Evolutionary conservation across 2,888 invertebrate species (phyloP).

Genomic region (Nomada ferruginata): DNA sequence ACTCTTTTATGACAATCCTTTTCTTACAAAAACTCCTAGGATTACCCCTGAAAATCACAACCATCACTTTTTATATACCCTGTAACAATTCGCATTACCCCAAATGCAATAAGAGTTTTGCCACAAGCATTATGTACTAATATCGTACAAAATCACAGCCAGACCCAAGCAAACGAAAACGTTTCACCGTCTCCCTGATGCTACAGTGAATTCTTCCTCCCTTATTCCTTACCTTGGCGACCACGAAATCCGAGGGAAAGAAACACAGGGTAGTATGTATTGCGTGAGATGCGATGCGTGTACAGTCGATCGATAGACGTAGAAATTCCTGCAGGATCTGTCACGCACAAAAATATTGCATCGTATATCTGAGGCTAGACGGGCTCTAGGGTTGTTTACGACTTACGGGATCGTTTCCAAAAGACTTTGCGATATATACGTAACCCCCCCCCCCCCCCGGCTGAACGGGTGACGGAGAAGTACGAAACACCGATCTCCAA

Average conservation of each 20-base stretch:
- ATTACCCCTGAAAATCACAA: too few relatives aligned
- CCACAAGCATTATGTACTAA: neutral
- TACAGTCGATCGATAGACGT: constrained; percentile 75
- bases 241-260: constrained; percentile 15
- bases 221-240: neutral
- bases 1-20: too few relatives aligned
- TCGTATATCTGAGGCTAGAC: constrained; percentile 80
- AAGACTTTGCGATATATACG: constrained; percentile 77
- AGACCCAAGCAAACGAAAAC: constrained; percentile 4
- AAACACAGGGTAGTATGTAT: constrained; percentile 39
- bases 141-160: constrained; percentile 5
- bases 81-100: too few relatives aligned
- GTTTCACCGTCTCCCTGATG: constrained; percentile 35
- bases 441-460: constrained; percentile 51
- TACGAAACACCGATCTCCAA: constrained; percentile 66
- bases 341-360: constrained; percentile 81
- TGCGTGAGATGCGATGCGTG: constrained; percentile 72
- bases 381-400: constrained; percentile 79
- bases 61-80: too few relatives aligned
- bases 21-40: too few relatives aligned
- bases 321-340: constrained; percentile 78
- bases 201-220: neutral
- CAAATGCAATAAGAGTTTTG: neutral
- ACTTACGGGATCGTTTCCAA: constrained; percentile 80
- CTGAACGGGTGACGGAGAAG: constrained; percentile 72